phyloP scores from a whole-genome alignment of 2,888 invertebrate species.

The Ophion slaviceki region DNA sequence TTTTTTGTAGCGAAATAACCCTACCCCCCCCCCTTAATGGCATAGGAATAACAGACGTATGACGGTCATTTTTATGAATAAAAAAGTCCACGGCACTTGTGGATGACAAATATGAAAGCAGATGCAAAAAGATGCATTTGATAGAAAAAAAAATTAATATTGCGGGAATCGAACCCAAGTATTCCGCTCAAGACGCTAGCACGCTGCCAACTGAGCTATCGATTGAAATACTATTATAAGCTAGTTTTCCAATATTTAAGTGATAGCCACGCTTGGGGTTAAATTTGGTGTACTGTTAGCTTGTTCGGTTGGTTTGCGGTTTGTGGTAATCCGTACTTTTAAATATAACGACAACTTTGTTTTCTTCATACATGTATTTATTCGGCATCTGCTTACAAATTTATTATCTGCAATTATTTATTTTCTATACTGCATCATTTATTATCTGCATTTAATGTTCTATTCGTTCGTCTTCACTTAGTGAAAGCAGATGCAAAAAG shows the following conservation, averaged over 20 bases:
- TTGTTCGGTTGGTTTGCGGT: constrained; percentile 3
- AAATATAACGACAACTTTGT: background rate
- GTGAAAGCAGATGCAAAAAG: constrained; percentile 5
- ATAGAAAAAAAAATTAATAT: constrained; percentile 1
- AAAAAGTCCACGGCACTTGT: constrained; percentile 3
- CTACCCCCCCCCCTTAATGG: background rate
- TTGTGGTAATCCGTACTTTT: background rate
- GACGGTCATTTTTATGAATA: constrained; percentile 1
- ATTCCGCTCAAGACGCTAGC: constrained; percentile 1
- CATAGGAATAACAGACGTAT: background rate
- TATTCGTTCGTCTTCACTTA: background rate
- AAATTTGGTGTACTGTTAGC: constrained; percentile 1
- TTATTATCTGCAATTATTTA: constrained; percentile 1
- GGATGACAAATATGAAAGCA: background rate
- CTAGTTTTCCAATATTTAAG: constrained; percentile 2
- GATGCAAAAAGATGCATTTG: constrained; percentile 8
- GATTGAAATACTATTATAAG: constrained; percentile 1
- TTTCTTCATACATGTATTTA: too few relatives aligned
- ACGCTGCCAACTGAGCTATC: constrained; percentile 4
- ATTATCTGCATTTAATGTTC: background rate
- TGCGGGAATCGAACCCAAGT: constrained; percentile 3
- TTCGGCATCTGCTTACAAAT: background rate
- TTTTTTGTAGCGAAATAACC: background rate
- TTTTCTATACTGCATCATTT: constrained; percentile 2
- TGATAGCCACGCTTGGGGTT: background rate